Conservation (phyloP, 2,113 vertebrate genomes). For the Sclerurus mexicanus region DNA sequence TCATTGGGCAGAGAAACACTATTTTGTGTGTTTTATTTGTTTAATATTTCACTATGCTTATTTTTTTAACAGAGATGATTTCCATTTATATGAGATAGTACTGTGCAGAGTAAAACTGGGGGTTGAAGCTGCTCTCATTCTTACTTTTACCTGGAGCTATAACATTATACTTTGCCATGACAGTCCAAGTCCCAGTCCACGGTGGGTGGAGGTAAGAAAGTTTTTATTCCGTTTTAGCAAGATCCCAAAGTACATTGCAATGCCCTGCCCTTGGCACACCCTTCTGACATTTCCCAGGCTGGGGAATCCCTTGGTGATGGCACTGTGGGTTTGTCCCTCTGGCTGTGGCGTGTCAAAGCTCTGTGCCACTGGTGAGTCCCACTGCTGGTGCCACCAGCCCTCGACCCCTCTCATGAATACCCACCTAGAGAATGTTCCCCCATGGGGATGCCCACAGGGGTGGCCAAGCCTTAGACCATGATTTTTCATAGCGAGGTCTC, state of each 20-base stretch:
- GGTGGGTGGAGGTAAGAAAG: background rate
- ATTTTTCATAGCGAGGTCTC: background rate
- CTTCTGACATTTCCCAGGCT: background rate
- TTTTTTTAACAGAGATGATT: background rate
- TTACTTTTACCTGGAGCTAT: background rate
- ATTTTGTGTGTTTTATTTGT: background rate
- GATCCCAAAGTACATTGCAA: background rate
- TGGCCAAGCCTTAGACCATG: background rate
- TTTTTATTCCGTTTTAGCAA: background rate
- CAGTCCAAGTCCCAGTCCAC: fast-evolving
- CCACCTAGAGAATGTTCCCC: background rate
- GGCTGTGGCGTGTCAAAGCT: fast-evolving
- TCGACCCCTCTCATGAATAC: fast-evolving
- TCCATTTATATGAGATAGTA: background rate
- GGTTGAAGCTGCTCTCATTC: background rate
- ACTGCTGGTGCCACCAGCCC: background rate
- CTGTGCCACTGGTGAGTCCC: background rate
- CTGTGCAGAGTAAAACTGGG: background rate
- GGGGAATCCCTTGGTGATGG: background rate
- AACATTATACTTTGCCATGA: background rate
- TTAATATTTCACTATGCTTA: background rate
- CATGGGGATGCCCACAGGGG: background rate
- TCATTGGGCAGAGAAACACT: background rate
- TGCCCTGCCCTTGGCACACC: background rate
- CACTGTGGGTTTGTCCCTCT: background rate